Conservation (phyloP, 2,797 vertebrate species). For the Sebastolobus altivelis region DNA sequence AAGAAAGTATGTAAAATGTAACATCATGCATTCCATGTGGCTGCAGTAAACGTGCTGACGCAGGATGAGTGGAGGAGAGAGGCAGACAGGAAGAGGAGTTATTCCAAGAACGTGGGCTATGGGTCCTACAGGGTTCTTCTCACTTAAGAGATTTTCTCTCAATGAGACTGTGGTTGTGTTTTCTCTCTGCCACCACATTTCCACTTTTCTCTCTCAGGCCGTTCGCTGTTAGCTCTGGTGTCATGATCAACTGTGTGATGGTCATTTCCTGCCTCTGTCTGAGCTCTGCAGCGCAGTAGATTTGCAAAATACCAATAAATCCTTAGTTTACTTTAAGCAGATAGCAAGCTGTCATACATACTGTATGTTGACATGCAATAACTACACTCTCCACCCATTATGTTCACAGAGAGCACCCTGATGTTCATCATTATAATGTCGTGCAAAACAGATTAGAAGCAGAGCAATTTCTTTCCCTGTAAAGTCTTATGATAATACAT, state of each 20-base stretch:
- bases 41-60: slow-evolving; percentile 28
- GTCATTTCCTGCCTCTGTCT: slow-evolving; percentile 27
- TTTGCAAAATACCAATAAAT: slow-evolving; percentile 20
- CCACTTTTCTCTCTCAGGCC: slow-evolving; percentile 1
- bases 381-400: not conserved
- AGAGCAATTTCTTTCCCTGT: not conserved
- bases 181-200: not conserved
- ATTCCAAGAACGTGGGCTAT: not conserved
- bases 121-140: not conserved
- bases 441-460: slow-evolving; percentile 14
- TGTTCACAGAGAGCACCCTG: not conserved
- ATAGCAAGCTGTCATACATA: slow-evolving; percentile 15
- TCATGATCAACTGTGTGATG: slow-evolving; percentile 20
- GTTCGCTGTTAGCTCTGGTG: slow-evolving; percentile 4
- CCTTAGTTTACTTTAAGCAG: slow-evolving; percentile 19
- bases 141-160: slow-evolving; percentile 1
- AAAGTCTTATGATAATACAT: slow-evolving; percentile 7
- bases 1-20: slow-evolving; percentile 10
- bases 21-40: slow-evolving; percentile 19
- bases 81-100: not conserved
- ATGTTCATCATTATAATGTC: not conserved
- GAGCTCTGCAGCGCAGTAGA: not conserved
- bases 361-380: slow-evolving; percentile 21
- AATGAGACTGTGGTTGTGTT: not conserved
- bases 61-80: slow-evolving; percentile 13